Evolutionary conservation across 2,797 vertebrate genomes (phyloP).

Genomic region (Atherinosoma microstoma): DNA sequence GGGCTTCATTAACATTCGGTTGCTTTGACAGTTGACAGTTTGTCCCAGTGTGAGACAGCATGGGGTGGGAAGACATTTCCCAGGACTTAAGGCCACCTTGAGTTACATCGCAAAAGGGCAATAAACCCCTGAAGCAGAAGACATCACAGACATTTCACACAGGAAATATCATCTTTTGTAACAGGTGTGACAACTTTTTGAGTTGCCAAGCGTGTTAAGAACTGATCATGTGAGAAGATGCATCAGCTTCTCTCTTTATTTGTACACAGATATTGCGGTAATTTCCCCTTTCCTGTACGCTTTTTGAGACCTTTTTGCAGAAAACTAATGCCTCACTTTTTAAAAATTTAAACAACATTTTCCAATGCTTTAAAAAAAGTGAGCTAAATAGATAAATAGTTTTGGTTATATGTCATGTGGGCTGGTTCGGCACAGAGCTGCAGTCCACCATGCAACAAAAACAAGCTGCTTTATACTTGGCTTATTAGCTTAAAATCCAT

Average conservation of each 20-base stretch:
- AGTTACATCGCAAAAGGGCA: not conserved
- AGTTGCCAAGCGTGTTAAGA: not conserved
- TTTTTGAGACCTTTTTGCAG: not conserved
- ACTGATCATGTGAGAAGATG: not conserved
- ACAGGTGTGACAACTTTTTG: not conserved
- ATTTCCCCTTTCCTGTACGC: not conserved
- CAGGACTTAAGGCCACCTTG: not conserved
- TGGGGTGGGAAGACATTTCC: not conserved
- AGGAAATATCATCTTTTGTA: not conserved
- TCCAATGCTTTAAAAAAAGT: not conserved
- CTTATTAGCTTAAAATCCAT: conserved; percentile 2
- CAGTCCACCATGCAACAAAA: not conserved
- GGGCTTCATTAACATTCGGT: not conserved
- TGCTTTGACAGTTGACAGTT: not conserved
- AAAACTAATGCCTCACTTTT: not conserved
- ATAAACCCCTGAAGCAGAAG: not conserved
- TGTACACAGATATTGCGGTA: no score
- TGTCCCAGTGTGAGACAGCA: not conserved
- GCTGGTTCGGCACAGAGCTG: not conserved
- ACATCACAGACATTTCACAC: not conserved
- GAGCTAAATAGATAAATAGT: not conserved
- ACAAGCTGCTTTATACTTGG: not conserved
- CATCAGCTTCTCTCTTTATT: no score
- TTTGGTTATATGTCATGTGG: not conserved
- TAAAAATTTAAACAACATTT: not conserved